These are phyloP conservation scores for Drosophila sucinea DNA, from an alignment of 1,140 invertebrate species.

Conservation along the genomic window DNA sequence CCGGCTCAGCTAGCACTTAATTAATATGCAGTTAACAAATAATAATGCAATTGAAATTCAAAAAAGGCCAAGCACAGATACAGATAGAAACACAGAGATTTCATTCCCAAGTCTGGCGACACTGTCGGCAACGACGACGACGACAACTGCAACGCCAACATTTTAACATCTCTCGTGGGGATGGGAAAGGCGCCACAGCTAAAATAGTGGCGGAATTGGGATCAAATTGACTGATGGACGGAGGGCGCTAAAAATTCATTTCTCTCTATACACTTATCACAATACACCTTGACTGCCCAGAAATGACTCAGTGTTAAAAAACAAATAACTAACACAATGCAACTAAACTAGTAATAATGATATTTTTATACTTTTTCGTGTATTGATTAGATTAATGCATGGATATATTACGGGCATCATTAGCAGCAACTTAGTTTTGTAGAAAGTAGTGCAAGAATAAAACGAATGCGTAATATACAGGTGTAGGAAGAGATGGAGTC, in stretches of 20 bases:
- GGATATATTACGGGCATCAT: not conserved
- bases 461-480: no score
- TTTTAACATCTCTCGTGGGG: slow-evolving; percentile 14
- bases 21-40: slow-evolving; percentile 54
- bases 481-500: not conserved
- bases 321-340: not conserved
- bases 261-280: not conserved
- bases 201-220: not conserved
- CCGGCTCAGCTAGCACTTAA: slow-evolving; percentile 31
- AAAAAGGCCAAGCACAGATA: slow-evolving; percentile 18
- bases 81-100: slow-evolving; percentile 15
- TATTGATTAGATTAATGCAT: slow-evolving; percentile 5
- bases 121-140: not conserved
- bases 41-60: slow-evolving; percentile 61
- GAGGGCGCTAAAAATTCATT: not conserved
- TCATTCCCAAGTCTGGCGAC: slow-evolving; percentile 19
- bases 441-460: not conserved
- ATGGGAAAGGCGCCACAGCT: slow-evolving; percentile 9
- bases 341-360: not conserved
- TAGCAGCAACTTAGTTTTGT: not conserved
- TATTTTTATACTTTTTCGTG: not conserved
- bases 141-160: slow-evolving; percentile 31
- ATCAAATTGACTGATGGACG: not conserved
- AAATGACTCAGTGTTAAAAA: not conserved
- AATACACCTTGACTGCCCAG: not conserved